A percentile compares a stretch with the other conserved stretches of the same genome.
These are phyloP conservation scores for Scopus umbretta DNA, from an alignment of 2,113 vertebrate genomes.

Conservation along the genomic window DNA sequence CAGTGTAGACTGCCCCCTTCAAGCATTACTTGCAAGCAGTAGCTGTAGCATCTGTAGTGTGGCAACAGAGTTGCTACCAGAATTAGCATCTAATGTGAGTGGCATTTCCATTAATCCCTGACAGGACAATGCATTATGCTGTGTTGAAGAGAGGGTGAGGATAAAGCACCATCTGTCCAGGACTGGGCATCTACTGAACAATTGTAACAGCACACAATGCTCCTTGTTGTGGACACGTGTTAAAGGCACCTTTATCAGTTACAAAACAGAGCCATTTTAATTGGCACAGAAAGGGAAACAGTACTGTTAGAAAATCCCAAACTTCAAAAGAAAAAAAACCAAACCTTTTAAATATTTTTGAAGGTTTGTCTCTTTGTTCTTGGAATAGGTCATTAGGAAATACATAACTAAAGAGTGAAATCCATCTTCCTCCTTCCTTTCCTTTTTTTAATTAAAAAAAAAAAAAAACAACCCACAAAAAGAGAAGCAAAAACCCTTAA, in stretches of 20 bases:
- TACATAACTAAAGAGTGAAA: neutral
- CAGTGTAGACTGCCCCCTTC: neutral
- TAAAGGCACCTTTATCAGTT: constrained; percentile 15
- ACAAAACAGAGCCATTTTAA: neutral
- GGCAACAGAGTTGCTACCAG: neutral
- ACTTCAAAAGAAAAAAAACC: neutral
- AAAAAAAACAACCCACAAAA: neutral
- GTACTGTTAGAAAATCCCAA: neutral
- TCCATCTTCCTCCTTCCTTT: fast-evolving
- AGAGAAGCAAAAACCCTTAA: neutral
- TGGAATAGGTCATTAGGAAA: neutral
- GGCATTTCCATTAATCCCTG: constrained; percentile 25
- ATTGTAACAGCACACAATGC: neutral
- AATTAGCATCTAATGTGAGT: constrained; percentile 4
- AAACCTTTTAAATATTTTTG: neutral
- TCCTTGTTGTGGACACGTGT: neutral
- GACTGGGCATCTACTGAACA: neutral
- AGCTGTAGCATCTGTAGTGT: neutral
- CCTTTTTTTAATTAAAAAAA: neutral
- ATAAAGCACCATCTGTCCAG: constrained; percentile 33
- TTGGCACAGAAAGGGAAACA: neutral
- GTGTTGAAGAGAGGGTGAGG: neutral
- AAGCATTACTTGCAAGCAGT: neutral
- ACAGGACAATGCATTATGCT: neutral
- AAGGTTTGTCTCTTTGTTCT: neutral